phyloP scores from a whole-genome alignment of 2,797 vertebrate species.

The Coregonus sp. region DNA sequence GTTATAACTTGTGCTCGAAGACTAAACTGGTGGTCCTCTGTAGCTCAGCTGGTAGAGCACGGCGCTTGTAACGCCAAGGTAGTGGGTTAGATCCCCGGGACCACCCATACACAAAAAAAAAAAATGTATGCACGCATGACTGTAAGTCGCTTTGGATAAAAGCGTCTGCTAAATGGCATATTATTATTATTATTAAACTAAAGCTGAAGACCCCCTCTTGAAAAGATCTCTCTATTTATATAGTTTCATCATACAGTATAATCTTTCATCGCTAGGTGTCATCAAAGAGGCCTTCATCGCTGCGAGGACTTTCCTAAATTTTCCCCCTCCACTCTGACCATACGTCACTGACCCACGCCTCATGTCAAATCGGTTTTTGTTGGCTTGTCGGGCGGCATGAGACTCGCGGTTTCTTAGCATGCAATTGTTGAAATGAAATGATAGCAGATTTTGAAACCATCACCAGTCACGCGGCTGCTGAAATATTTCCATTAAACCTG shows the following conservation, averaged over 20 bases:
- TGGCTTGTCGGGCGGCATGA: conserved; percentile 49
- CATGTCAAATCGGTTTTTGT: conserved; percentile 22
- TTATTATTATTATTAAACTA: too few species aligned
- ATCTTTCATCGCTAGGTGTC: conserved; percentile 60
- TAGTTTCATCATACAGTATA: background rate
- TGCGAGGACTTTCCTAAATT: conserved; percentile 23
- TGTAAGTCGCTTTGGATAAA: too few species aligned
- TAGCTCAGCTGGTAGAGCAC: too few species aligned
- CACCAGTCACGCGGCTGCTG: background rate
- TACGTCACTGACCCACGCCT: background rate
- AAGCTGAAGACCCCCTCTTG: too few species aligned
- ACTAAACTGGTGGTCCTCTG: too few species aligned
- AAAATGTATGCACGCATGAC: too few species aligned
- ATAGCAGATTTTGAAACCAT: background rate
- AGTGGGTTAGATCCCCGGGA: too few species aligned
- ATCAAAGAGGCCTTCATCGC: conserved; percentile 35
- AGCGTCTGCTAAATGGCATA: too few species aligned
- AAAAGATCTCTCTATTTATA: background rate
- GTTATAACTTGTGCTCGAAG: background rate
- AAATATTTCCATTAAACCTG: background rate
- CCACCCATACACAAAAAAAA: too few species aligned
- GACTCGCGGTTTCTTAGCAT: conserved; percentile 32
- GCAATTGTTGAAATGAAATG: background rate
- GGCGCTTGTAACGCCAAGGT: too few species aligned
- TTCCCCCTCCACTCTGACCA: background rate